Evolutionary conservation across 2,888 invertebrate species (phyloP), one percentile per base, ranked within the genome.

Genomic region (Leucoma salicis): DNA sequence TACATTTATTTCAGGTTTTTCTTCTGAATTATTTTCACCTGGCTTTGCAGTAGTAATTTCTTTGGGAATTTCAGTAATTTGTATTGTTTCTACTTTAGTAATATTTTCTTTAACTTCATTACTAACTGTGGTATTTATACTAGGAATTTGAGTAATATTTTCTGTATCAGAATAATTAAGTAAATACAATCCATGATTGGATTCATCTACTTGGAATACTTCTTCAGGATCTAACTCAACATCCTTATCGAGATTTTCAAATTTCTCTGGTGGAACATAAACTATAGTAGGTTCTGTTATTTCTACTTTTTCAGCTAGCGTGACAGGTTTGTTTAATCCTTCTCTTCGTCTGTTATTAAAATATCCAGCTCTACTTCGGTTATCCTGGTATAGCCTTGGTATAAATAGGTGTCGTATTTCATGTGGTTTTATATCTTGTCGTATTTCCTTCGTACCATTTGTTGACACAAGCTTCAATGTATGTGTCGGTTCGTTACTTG

Each of bases 121-220:
- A 18, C 42, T 57, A 34, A 27, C 7, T 37, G 58, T 66, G 55
- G 67, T 70, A 55, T 77, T 85, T 42, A 71, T 43, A 25, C 64
- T 66, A n/a, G 70, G 64, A 32, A 44, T 70, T 45, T 75, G 75
- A 14, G 87, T 86, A 6, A 82, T 57, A 56, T 87, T 88, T 51
- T 86, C 87, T 12, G 85, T 74, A 31, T 89, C 88, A 3, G 90
- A 88, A 70, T 87, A 90, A 58, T 90, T 90, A 3, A 90, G 76
- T 51, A 90, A 67, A 69, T 90, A 90, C 11, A 90, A 53, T 25
- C 90, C 90, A 55, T 90, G 90, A 57, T 89, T 90, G 0, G 90
- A 90, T 67, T 90, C 90, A 48, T 90, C 90, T 1, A 90, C 90
- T 74, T 90, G 90, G 42, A 90, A 89, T 45, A 86, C 90, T 75